phyloP scores from a whole-genome alignment of 1,140 invertebrate genomes.

The Triops cancriformis region DNA sequence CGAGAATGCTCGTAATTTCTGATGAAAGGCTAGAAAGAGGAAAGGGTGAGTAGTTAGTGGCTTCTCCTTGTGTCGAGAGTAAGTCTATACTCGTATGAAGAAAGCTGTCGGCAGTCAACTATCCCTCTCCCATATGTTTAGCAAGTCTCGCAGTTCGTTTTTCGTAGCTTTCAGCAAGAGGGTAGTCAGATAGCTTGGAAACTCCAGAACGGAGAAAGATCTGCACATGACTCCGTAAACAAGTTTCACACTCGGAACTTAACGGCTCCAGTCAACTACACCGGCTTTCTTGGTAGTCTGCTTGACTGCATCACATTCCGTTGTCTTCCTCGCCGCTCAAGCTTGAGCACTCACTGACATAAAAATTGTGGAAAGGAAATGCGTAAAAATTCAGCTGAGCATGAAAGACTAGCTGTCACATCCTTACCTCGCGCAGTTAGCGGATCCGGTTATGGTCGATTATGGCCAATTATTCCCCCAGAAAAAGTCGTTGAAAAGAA shows the following conservation, averaged over 20 bases:
- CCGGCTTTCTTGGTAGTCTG: not conserved
- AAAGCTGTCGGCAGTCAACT: not conserved
- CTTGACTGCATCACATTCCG: not conserved
- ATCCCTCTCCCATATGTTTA: not conserved
- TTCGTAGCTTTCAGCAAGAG: not conserved
- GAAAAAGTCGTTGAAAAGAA: not conserved
- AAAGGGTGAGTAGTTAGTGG: not conserved
- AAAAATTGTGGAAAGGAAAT: slow-evolving; percentile 14
- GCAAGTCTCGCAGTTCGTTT: not conserved
- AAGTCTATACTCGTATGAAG: not conserved
- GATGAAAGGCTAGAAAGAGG: too few species aligned
- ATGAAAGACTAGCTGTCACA: not conserved
- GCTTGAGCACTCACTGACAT: not conserved
- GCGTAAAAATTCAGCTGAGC: not conserved
- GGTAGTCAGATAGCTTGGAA: not conserved
- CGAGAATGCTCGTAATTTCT: not conserved
- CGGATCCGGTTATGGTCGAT: too few species aligned
- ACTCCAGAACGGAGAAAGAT: not conserved
- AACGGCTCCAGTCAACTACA: not conserved
- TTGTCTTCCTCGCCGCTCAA: not conserved
- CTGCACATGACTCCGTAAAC: not conserved
- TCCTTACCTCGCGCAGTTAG: not conserved
- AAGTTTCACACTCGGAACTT: not conserved
- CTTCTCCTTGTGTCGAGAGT: not conserved
- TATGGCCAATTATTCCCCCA: not conserved